Evolutionary conservation across 1,140 invertebrate genomes (phyloP), one percentile per base, ranked within the genome.

Genomic region (Metaphire vulgaris): DNA sequence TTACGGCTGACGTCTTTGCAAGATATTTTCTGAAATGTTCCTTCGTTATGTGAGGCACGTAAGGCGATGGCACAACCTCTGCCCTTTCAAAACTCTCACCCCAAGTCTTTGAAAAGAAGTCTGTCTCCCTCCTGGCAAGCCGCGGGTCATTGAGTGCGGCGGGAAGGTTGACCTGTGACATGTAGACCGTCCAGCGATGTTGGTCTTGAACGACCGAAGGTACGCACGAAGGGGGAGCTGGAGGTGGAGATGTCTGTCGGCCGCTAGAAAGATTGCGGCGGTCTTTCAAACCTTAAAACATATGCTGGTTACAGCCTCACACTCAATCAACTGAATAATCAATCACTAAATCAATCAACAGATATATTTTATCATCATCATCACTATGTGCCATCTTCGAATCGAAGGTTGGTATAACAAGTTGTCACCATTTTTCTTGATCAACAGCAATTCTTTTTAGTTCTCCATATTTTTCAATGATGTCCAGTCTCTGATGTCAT

Each of bases 51-150:
- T 95, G 91, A 66, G 93, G 93, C 77, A 99, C 86, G 84, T 92
- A 91, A 0, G 90, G 89, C 80, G 92, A 92, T 74, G 90, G 90
- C 29, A 91, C 89, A 82, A 97, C 90, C 26, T 90, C 88, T 31
- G 88, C 86, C 80, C 91, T 91, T 77, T 86, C 85, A 79, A 96
- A 89, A 87, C 98, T 98, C 82, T 97, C 95, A 65, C 97, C 97
- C 97, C 97, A 99, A 79, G 95, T 96, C 86, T 95, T 95, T 0
- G 96, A 97, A 82, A 99, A 96, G 81, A 99, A 95, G 83, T 96
- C 88, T 85, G 86, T 82, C 79, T 85, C 81, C 79, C 82, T 89
- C 74, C 87, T 85, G n/a, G 93, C 92, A 81, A 91, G 91, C 70
- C 92, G 91, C 0, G 97, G 97, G 88, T 99, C 96, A 87, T 98